Evolutionary conservation across 2,888 invertebrate species (phyloP), one percentile per base, ranked within the genome.

Genomic region (Nezara viridula): DNA sequence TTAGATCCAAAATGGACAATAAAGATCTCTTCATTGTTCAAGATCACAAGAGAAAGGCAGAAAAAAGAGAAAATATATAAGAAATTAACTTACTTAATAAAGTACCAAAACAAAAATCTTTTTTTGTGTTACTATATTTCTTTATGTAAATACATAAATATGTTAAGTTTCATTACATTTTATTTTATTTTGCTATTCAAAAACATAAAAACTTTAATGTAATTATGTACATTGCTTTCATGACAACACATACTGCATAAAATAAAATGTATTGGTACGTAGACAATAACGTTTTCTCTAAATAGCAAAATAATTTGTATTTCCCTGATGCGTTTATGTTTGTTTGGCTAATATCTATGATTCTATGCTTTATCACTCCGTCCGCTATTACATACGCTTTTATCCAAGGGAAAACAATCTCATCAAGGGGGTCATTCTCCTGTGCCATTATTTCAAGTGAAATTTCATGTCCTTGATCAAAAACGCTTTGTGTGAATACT

Each of bases 181-280:
- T n/a, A n/a, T n/a, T n/a, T n/a, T n/a, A n/a, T n/a, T n/a, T n/a
- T n/a, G n/a, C n/a, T n/a, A n/a, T 73, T 73, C 66, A 73, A 37
- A 73, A 73, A 37, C 66, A 73, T 73, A 73, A 37, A 37, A 73
- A 3, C 27, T 81, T 81, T n/a, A 81, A 21, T 81, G 81, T 81
- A 21, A 81, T n/a, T 81, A 81, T 81, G 81, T 81, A 81, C 40
- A 81, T n/a, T n/a, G 44, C 81, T 81, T 81, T 81, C 81, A 81
- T 44, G 12, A 81, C n/a, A 0, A 81, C 81, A 44, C 24, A 81
- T 0, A 81, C 44, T 14, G 81, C 81, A 44, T 81, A 81, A 44
- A 81, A 47, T 47, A 81, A 44, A 44, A 81, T 44, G 21, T 81
- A 81, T n/a, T 81, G 40, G 10, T 44, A 81, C 32, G 81, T 81